phyloP scores from a whole-genome alignment of 1,140 invertebrate species.

The Tetraneura akinire region DNA sequence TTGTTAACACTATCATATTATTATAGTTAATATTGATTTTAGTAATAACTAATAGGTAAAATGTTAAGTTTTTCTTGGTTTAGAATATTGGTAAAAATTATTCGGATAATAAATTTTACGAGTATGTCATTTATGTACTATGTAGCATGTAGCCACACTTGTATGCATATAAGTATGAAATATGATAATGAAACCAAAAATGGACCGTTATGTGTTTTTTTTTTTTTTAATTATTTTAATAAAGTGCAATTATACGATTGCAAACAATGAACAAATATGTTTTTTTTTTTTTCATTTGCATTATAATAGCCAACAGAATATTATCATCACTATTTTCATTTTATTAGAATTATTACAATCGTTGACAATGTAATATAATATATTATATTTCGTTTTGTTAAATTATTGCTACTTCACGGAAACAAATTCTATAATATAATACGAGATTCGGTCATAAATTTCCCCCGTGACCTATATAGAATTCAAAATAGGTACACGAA shows the following conservation, averaged over 20 bases:
- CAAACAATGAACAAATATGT: slow-evolving; percentile 11
- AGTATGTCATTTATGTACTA: no score
- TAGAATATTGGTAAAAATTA: no score
- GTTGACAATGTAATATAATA: neutral
- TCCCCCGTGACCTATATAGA: neutral
- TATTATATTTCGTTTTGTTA: neutral
- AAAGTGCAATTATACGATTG: neutral
- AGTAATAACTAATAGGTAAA: no score
- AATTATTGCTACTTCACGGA: neutral
- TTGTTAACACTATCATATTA: no score
- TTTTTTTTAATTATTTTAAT: neutral
- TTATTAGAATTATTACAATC: neutral
- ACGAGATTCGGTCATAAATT: neutral
- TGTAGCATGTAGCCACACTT: no score
- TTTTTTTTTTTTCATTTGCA: slow-evolving; percentile 5
- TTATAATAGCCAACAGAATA: neutral
- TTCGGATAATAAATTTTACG: no score
- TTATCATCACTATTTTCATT: slow-evolving; percentile 13
- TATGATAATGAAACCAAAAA: neutral
- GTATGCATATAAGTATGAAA: no score
- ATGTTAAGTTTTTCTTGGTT: no score
- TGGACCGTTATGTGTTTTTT: neutral
- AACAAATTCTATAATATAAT: slow-evolving; percentile 6
- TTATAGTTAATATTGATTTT: no score
- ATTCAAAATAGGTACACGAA: neutral